These are phyloP conservation scores for Thaleichthys pacificus DNA, from an alignment of 2,797 vertebrate genomes.

Conservation along the genomic window DNA sequence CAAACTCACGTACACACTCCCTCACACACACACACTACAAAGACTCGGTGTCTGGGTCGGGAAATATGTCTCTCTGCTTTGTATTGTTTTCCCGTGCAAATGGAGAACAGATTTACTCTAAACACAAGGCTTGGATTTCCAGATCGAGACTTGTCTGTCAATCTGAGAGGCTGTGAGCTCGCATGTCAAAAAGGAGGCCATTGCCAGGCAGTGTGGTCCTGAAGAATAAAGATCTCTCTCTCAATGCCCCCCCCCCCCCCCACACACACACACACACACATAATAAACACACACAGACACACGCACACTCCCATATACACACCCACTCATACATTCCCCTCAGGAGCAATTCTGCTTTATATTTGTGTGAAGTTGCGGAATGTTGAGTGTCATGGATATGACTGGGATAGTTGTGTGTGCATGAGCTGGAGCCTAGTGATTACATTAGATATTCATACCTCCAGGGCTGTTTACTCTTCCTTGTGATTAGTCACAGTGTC, in stretches of 20 bases:
- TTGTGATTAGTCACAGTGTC: slow-evolving; percentile 10
- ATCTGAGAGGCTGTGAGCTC: slow-evolving; percentile 53
- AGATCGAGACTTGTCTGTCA: slow-evolving; percentile 61
- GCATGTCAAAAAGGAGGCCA: slow-evolving; percentile 56
- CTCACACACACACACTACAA: background rate
- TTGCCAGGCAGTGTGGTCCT: slow-evolving; percentile 50
- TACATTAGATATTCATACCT: slow-evolving; percentile 59
- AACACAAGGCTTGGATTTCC: slow-evolving; percentile 60
- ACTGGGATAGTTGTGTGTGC: slow-evolving; percentile 39
- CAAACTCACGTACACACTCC: background rate
- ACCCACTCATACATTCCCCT: slow-evolving; percentile 16
- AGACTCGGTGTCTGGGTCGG: slow-evolving; percentile 9
- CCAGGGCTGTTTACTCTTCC: slow-evolving; percentile 35
- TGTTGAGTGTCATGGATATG: slow-evolving; percentile 50
- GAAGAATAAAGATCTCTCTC: background rate
- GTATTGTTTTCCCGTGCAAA: slow-evolving; percentile 63
- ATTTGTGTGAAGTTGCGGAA: slow-evolving; percentile 28
- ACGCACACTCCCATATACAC: slow-evolving; percentile 7
- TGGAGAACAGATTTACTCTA: slow-evolving; percentile 70
- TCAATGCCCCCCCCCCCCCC: background rate
- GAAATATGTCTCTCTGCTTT: slow-evolving; percentile 58
- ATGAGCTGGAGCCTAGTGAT: slow-evolving; percentile 59
- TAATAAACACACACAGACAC: slow-evolving; percentile 1
- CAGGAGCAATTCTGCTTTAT: slow-evolving; percentile 36
- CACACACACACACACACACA: slow-evolving; percentile 1